Conservation (phyloP, 1,140 invertebrate genomes). For the Ostrea denselamellosa region DNA sequence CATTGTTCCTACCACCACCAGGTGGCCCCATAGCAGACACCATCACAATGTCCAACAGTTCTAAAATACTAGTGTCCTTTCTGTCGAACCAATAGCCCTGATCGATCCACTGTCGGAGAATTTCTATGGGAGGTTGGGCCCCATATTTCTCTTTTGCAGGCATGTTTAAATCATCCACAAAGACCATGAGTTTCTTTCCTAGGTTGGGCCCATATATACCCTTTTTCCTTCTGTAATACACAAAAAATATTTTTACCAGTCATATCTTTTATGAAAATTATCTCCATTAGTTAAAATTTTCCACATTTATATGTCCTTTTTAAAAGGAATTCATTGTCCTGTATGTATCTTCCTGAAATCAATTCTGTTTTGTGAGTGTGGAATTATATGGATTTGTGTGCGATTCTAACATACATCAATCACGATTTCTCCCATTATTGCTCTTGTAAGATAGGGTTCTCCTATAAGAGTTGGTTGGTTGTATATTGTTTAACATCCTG, state of each 20-base stretch:
- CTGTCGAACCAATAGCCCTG: slow-evolving; percentile 79
- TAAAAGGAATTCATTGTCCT: too few species aligned
- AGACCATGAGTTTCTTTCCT: slow-evolving; percentile 76
- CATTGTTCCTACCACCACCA: slow-evolving; percentile 77
- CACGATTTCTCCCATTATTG: too few species aligned
- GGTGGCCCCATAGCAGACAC: slow-evolving; percentile 78
- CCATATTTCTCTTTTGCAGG: slow-evolving; percentile 79
- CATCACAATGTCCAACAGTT: slow-evolving; percentile 77
- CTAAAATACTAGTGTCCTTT: slow-evolving; percentile 77
- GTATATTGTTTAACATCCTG: too few species aligned
- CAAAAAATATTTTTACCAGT: not conserved
- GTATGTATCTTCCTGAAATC: too few species aligned
- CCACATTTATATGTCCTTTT: too few species aligned
- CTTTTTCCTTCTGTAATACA: slow-evolving; percentile 72
- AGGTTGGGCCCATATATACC: slow-evolving; percentile 75
- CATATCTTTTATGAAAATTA: too few species aligned
- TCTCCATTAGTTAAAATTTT: too few species aligned
- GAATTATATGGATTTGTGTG: too few species aligned
- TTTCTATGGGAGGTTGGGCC: slow-evolving; percentile 78
- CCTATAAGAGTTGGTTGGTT: too few species aligned
- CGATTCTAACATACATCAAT: too few species aligned
- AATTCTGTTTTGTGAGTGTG: too few species aligned
- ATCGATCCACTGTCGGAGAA: slow-evolving; percentile 78
- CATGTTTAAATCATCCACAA: slow-evolving; percentile 80
- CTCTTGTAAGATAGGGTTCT: too few species aligned